These are phyloP conservation scores for Neocrepidodera transversa DNA, from an alignment of 2,888 invertebrate species.

Conservation along the genomic window DNA sequence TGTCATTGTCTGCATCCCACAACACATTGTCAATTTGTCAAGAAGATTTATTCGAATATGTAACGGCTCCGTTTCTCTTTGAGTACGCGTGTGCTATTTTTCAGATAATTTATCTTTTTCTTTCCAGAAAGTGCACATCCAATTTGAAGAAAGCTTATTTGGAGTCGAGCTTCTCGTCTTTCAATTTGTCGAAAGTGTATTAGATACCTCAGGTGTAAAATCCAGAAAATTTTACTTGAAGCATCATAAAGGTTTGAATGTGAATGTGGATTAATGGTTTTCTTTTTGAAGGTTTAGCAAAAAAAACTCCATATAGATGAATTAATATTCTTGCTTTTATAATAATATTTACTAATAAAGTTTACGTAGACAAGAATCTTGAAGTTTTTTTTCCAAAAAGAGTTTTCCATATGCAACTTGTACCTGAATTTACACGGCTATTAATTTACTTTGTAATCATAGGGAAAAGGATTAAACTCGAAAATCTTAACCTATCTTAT, in stretches of 20 bases:
- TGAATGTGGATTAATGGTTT: neutral
- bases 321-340: neutral
- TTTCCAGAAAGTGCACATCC: constrained; percentile 55
- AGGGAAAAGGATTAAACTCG: constrained; percentile 34
- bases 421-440: constrained; percentile 38
- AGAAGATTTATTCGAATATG: constrained; percentile 50
- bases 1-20: constrained; percentile 31
- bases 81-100: constrained; percentile 16
- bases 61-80: constrained; percentile 10
- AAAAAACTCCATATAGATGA: neutral
- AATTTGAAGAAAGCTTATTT: constrained; percentile 57
- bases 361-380: neutral
- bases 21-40: constrained; percentile 55
- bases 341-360: neutral
- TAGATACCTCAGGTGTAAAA: constrained; percentile 52
- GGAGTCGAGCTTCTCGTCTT: constrained; percentile 45
- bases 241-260: constrained; percentile 40
- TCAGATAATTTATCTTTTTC: constrained; percentile 53
- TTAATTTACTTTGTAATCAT: constrained; percentile 34
- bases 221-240: constrained; percentile 50
- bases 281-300: neutral
- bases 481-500: constrained; percentile 30
- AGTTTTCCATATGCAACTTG: constrained; percentile 22
- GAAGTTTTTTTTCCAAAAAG: neutral
- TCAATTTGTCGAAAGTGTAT: constrained; percentile 49